Conservation (phyloP, 1,140 invertebrate genomes). For the Pollicipes pollicipes region DNA sequence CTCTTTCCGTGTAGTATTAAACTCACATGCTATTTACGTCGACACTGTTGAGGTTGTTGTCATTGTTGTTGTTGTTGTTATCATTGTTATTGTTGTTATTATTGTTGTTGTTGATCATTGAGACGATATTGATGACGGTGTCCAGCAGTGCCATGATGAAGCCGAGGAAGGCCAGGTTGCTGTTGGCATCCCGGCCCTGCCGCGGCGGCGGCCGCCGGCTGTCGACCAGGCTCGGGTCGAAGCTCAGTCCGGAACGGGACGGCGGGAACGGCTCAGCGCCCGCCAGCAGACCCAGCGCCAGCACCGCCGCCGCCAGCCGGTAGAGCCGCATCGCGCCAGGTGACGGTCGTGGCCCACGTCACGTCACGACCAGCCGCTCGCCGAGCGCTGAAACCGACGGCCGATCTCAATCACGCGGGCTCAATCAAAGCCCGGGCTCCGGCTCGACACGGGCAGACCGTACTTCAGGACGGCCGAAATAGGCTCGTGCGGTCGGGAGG, state of each 20-base stretch:
- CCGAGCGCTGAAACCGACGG: too few species aligned
- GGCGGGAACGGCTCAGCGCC: not conserved
- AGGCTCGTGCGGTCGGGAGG: too few species aligned
- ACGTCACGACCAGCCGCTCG: too few species aligned
- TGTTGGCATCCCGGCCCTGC: constrained; percentile 13
- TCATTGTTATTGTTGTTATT: constrained; percentile 18
- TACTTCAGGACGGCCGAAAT: too few species aligned
- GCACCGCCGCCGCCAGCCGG: not conserved
- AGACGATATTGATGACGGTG: constrained; percentile 15
- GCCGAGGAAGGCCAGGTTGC: constrained; percentile 16
- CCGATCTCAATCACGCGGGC: too few species aligned
- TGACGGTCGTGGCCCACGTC: too few species aligned
- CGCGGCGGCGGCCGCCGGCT: too few species aligned
- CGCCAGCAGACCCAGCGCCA: not conserved
- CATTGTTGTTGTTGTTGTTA: constrained; percentile 18
- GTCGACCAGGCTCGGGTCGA: not conserved
- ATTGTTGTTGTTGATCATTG: constrained; percentile 16
- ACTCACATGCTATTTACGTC: constrained; percentile 15
- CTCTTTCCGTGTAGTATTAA: not conserved
- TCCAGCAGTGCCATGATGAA: constrained; percentile 15
- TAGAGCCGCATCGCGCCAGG: too few species aligned
- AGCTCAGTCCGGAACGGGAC: not conserved
- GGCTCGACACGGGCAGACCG: too few species aligned
- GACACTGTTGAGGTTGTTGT: constrained; percentile 15
- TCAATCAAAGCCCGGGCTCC: too few species aligned